Conservation (phyloP, 2,113 vertebrate species). For the Balaenoptera acutorostrata region DNA sequence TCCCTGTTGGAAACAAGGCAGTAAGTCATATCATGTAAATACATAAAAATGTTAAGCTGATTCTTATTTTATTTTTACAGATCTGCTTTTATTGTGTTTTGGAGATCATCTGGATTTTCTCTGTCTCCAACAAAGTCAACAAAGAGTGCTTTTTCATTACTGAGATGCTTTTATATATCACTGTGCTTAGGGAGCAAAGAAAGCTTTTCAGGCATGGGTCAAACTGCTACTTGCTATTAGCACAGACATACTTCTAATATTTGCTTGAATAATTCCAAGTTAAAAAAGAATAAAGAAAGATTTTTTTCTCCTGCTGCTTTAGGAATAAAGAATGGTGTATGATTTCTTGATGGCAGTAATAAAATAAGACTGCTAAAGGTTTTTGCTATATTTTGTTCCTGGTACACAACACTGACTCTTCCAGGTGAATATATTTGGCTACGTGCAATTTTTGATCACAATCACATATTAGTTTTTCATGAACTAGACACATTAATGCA, state of each 20-base stretch:
- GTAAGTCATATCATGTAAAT: conserved; percentile 46
- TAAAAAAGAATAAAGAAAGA: conserved; percentile 66
- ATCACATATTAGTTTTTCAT: conserved; percentile 80
- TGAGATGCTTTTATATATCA: not conserved
- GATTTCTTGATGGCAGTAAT: conserved; percentile 71
- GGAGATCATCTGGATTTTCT: conserved; percentile 61
- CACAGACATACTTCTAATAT: conserved; percentile 53
- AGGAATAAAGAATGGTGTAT: conserved; percentile 60
- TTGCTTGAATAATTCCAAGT: conserved; percentile 70
- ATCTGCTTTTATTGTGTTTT: conserved; percentile 65
- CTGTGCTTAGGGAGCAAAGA: not conserved
- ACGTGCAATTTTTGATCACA: conserved; percentile 78
- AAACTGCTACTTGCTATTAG: conserved; percentile 42
- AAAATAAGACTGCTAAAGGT: conserved; percentile 57
- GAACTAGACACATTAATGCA: conserved; percentile 80
- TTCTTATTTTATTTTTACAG: conserved; percentile 71
- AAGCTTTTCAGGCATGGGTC: conserved; percentile 17
- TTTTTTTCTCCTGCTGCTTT: conserved; percentile 54
- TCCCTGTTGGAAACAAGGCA: conserved; percentile 86
- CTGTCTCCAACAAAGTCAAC: conserved; percentile 52
- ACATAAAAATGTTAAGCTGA: conserved; percentile 29
- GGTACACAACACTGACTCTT: conserved; percentile 67
- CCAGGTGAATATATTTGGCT: conserved; percentile 63
- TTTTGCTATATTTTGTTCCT: conserved; percentile 72
- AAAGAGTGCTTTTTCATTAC: conserved; percentile 49